phyloP scores from a whole-genome alignment of 2,113 vertebrate species.

The Muntiacus reevesi region DNA sequence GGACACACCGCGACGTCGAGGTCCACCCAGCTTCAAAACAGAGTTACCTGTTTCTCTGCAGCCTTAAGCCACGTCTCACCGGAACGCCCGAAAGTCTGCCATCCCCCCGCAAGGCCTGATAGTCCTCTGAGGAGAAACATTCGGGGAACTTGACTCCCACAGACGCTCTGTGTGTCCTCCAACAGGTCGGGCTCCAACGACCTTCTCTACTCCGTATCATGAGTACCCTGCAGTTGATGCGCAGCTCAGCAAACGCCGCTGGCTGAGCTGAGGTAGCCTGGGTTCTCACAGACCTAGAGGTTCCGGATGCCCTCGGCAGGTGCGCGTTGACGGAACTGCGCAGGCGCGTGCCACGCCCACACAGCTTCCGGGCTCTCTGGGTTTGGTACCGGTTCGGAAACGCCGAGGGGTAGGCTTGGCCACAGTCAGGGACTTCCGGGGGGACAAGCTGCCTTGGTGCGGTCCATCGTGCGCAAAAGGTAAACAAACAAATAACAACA shows the following conservation, averaged over 20 bases:
- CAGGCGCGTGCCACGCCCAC: not conserved
- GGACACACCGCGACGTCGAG: not conserved
- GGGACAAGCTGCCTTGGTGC: not conserved
- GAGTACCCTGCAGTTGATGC: not conserved
- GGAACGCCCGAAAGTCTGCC: not conserved
- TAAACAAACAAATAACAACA: not conserved
- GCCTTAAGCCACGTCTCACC: not conserved
- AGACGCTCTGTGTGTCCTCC: not conserved
- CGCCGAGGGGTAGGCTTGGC: not conserved
- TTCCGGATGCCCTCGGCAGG: fast-evolving
- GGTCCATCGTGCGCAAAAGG: not conserved
- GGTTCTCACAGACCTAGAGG: not conserved
- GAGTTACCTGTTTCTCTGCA: not conserved
- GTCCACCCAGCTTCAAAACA: not conserved
- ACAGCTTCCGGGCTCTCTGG: not conserved
- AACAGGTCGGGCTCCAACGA: not conserved
- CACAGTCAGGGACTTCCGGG: not conserved
- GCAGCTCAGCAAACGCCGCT: not conserved
- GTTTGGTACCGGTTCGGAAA: fast-evolving
- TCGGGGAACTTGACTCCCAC: not conserved
- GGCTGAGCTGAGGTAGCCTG: not conserved
- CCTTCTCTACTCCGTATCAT: fast-evolving
- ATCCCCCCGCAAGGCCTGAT: fast-evolving
- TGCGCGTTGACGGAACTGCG: fast-evolving
- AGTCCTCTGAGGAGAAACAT: not conserved